Base-by-base conservation (phyloP, 2,113 vertebrate species). In the Cyprinodon tularosa region DNA sequence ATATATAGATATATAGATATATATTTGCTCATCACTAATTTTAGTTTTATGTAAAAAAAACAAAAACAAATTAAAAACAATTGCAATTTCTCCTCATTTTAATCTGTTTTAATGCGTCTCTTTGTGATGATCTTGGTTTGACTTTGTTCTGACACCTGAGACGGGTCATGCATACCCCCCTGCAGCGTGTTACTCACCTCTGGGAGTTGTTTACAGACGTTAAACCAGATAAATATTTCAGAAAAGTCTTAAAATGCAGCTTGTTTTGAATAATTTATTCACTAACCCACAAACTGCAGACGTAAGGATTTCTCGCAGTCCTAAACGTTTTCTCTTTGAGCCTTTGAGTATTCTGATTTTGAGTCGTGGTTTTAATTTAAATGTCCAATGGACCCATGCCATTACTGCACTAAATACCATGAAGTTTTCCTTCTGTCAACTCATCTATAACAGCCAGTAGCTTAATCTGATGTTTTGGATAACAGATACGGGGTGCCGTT, bases 221-320 rank as follows among this genome's bases (percentile, higher is more conserved):
- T 3, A 11, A 72, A 29, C 44, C 59, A 69, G 45, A 80, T 69
- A 61, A 74, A 66, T 36, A 53, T 78, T 62, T 78, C 17, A 67
- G 22, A 62, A 78, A 67, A 37, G 9, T 10, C 50, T 40, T 66
- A 66, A 76, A 66, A 59, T 59, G 44, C 38, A 7, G 40, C 47
- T 47, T 20, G 22, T 38, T 60, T 12, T 67, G 40, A 81, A 68
- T 63, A 76, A 76, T 68, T 29, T 17, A 81, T 40, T 29, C 15
- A 12, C 40, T 42, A 61, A 62, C 12, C 3, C 2, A 4, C 36
- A 48, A 36, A 36, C 44, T 15, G 15, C 44, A 36, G n/a, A 15
- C 66, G 15, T 20, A 12, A 65, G 36, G 9, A 10, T 13, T 4
- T 44, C 15, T 17, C 22, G 13, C 61, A 57, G 44, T 38, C 40